A percentile compares a stretch with the other conserved stretches of the same genome.
Conservation (phyloP, 2,113 vertebrate species). For the Scomber japonicus region DNA sequence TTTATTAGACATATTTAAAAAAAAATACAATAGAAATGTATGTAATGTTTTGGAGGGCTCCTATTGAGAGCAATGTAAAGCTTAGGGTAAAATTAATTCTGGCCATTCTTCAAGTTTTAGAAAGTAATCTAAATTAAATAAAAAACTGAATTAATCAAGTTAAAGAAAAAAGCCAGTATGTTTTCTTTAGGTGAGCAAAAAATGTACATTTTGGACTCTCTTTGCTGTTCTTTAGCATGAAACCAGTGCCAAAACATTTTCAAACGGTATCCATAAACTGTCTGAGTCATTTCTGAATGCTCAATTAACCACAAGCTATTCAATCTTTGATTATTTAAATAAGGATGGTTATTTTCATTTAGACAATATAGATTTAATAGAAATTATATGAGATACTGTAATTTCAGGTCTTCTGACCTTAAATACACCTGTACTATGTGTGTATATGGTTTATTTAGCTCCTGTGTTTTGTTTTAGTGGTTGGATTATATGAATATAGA, state of each 20-base stretch:
- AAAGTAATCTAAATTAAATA: not conserved
- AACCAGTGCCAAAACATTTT: conserved; percentile 18
- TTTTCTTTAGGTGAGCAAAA: too few species aligned
- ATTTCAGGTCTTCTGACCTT: conserved; percentile 36
- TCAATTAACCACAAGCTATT: conserved; percentile 12
- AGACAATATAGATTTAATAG: conserved; percentile 12
- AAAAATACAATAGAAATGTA: not conserved
- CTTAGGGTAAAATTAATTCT: not conserved
- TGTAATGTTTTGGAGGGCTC: conserved; percentile 7
- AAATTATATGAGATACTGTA: conserved; percentile 28
- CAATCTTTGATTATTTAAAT: conserved; percentile 16
- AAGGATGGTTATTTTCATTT: not conserved
- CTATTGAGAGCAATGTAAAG: not conserved
- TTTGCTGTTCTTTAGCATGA: not conserved
- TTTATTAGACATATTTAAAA: conserved; percentile 4
- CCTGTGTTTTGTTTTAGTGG: conserved; percentile 33
- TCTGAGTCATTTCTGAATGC: conserved; percentile 4
- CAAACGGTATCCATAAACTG: conserved; percentile 6
- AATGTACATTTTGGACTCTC: not conserved
- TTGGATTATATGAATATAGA: conserved; percentile 55
- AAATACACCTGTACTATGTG: conserved; percentile 26
- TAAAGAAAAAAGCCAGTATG: too few species aligned
- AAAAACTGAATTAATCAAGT: too few species aligned
- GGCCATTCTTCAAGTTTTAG: not conserved
- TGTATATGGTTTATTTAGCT: conserved; percentile 38